phyloP scores from a whole-genome alignment of 2,797 vertebrate genomes.

The Myioborus melanocephalus region DNA sequence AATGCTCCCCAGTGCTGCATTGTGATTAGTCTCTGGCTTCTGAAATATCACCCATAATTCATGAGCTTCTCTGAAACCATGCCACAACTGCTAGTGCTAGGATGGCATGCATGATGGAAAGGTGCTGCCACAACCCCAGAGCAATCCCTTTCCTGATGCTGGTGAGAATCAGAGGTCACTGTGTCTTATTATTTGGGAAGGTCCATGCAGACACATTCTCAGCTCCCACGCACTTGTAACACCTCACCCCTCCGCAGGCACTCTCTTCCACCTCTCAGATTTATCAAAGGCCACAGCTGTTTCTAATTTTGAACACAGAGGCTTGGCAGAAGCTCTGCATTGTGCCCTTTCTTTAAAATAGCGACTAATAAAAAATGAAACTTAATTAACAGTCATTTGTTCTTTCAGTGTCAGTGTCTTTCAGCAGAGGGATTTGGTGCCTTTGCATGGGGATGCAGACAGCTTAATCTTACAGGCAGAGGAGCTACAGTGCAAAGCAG shows the following conservation, averaged over 20 bases:
- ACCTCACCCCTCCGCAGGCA: not conserved
- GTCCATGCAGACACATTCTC: not conserved
- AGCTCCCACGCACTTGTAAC: not conserved
- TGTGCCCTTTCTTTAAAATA: constrained; percentile 34
- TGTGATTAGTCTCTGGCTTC: constrained; percentile 65
- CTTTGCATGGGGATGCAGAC: not conserved
- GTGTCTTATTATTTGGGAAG: not conserved
- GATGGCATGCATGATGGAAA: constrained; percentile 18
- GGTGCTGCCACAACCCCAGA: not conserved
- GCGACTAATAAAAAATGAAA: constrained; percentile 32
- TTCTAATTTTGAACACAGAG: not conserved
- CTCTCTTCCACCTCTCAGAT: not conserved
- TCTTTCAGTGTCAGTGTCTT: not conserved
- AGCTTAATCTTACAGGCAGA: not conserved
- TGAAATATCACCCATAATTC: constrained; percentile 80
- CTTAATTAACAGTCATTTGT: not conserved
- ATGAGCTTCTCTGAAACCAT: constrained; percentile 43
- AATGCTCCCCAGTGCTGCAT: constrained; percentile 62
- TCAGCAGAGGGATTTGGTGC: not conserved
- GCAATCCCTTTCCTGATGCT: not conserved
- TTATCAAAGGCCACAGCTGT: not conserved
- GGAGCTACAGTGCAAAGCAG: not conserved
- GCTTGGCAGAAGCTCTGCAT: constrained; percentile 22
- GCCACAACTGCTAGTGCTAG: not conserved
- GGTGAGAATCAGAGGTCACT: not conserved